Evolutionary conservation across 2,113 vertebrate species (phyloP), one percentile per base, ranked within the genome.

Genomic region (Odontophorus gujanensis): DNA sequence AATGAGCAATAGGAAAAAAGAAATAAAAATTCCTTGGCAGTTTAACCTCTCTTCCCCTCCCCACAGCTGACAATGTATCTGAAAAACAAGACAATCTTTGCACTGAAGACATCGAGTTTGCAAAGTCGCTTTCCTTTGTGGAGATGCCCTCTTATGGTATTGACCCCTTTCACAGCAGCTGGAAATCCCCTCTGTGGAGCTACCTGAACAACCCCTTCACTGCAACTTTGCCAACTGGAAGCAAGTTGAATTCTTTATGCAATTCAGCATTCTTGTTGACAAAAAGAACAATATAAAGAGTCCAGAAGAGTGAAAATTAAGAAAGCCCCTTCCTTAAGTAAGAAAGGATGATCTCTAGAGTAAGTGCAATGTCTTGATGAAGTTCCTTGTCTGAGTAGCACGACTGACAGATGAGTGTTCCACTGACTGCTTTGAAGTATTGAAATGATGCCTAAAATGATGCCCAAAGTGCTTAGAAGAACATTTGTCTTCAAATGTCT

Each of bases 111-210:
- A 81, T 85, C 71, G 43, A 85, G 82, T 91, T 68, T 90, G 89
- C 93, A 90, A 73, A 83, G 32, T 88, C 79, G 83, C 82, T 97
- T 97, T 90, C 95, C 76, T 65, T 91, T 96, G 84, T 17, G 62
- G 85, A 91, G 89, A 75, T 85, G 73, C 91, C 82, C 77, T 85
- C n/a, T 92, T 78, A 77, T 53, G 76, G 47, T 88, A 68, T 58
- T 93, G 57, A 92, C 59, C 28, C 65, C 28, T 93, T 93, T 63
- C 59, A 82, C 18, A 38, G 69, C 43, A 63, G 57, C 55, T 92
- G 85, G 85, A 92, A 97, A 91, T 78, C 81, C 93, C 94, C 92
- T 14, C 2, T 1, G 2, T 36, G 48, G 19, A 61, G 32, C n/a
- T 95, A 96, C 93, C 95, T 95, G 79, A 20, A 72, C 65, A 69